Evolutionary conservation across 2,888 invertebrate genomes (phyloP).

Genomic region (Labia minor): DNA sequence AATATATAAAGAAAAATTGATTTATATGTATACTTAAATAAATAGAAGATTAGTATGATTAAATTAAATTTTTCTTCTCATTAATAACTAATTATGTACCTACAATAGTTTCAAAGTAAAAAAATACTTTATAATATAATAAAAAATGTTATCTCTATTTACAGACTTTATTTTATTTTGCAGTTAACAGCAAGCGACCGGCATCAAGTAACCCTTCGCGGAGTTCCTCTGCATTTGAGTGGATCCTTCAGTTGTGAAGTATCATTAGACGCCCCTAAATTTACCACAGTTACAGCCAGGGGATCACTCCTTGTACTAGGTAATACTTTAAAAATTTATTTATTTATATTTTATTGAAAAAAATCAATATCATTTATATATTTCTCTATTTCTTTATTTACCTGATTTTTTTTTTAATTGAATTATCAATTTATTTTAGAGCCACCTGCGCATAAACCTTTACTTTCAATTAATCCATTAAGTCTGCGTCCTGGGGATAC

Average conservation of each 20-base stretch:
- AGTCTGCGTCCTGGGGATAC: slow-evolving; percentile 17
- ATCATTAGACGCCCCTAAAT: slow-evolving; percentile 32
- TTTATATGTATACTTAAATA: no score
- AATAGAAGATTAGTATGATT: no score
- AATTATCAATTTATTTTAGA: slow-evolving; percentile 5
- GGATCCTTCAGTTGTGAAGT: slow-evolving; percentile 32
- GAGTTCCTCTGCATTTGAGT: slow-evolving; percentile 28
- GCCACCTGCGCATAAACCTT: slow-evolving; percentile 20
- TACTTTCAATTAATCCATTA: slow-evolving; percentile 20
- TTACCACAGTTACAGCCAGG: slow-evolving; percentile 29
- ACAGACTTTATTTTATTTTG: no score
- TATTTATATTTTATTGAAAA: no score
- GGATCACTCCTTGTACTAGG: slow-evolving; percentile 25
- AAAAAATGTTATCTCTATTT: no score
- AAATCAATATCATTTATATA: no score
- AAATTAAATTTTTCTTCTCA: no score
- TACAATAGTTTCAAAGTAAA: no score
- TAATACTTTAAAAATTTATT: slow-evolving; percentile 5
- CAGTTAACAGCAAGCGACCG: slow-evolving; percentile 30
- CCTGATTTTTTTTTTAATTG: no score
- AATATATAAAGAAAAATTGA: no score
- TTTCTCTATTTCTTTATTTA: not conserved
- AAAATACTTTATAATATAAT: no score
- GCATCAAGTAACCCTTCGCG: slow-evolving; percentile 29
- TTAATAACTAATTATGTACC: no score